Conservation (phyloP, 2,888 invertebrate species). For the Dasypolia templi region DNA sequence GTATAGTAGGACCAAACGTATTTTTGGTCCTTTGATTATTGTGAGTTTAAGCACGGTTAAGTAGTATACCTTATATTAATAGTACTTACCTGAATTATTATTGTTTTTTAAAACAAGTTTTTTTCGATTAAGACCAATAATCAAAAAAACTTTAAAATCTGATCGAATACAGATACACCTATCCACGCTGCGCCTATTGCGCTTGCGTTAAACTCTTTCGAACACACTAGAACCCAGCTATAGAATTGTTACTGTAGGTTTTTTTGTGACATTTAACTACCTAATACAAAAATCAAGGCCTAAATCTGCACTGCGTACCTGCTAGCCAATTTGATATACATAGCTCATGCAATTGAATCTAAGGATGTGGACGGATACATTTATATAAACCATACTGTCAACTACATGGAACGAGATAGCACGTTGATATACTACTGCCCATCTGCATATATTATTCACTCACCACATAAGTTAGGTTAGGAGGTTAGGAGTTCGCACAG, state of each 20-base stretch:
- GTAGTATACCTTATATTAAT: background rate
- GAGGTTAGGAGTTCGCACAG: too few species aligned
- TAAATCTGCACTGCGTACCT: constrained; percentile 1
- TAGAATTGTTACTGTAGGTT: background rate
- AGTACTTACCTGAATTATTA: background rate
- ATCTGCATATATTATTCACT: background rate
- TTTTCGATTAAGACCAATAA: background rate
- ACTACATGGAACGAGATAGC: background rate
- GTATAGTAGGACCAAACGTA: background rate
- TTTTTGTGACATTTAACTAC: background rate
- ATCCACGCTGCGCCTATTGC: background rate
- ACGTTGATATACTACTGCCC: background rate
- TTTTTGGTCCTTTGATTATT: background rate
- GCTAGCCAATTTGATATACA: constrained; percentile 6
- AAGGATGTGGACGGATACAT: background rate
- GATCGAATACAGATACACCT: too few species aligned
- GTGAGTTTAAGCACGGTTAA: background rate
- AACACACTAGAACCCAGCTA: background rate
- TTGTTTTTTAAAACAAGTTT: background rate
- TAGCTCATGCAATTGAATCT: constrained; percentile 19
- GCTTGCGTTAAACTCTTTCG: background rate
- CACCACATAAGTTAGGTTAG: background rate
- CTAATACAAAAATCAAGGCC: background rate
- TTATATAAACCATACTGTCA: background rate
- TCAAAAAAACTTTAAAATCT: background rate